Conservation (phyloP, 35 echinoderm and acorn worm genomes). For the Diadema setosum region DNA sequence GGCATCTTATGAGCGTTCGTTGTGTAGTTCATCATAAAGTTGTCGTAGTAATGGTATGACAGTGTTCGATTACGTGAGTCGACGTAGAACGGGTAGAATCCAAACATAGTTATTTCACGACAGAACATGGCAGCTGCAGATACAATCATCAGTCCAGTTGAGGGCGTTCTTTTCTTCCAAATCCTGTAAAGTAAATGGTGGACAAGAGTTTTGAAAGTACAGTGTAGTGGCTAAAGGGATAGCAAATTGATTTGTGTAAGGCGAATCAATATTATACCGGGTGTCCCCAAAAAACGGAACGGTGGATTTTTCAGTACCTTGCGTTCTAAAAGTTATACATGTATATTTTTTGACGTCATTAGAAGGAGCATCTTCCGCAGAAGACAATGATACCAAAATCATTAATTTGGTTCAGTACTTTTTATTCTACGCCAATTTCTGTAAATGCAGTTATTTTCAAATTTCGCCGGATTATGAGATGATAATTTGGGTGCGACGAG, state of each 20-base stretch:
- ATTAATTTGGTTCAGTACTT: too few species aligned
- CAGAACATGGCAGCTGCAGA: slow-evolving; percentile 25
- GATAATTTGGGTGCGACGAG: too few species aligned
- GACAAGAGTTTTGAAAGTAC: neutral
- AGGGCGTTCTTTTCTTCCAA: neutral
- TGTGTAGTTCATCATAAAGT: neutral
- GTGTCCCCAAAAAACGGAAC: too few species aligned
- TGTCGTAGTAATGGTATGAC: slow-evolving; percentile 24
- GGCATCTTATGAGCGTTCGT: slow-evolving; percentile 19
- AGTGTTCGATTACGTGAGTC: neutral
- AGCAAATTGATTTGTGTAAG: neutral
- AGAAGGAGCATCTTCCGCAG: neutral
- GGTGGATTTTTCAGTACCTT: neutral
- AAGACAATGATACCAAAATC: too few species aligned
- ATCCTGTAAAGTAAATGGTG: neutral
- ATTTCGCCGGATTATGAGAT: too few species aligned
- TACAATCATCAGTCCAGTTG: slow-evolving; percentile 5
- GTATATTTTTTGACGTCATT: neutral
- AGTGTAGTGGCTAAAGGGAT: neutral
- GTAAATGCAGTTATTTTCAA: too few species aligned
- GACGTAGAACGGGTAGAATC: slow-evolving; percentile 31
- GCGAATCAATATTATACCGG: neutral
- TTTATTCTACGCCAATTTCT: too few species aligned
- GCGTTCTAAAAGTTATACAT: neutral
- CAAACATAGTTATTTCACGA: slow-evolving; percentile 11